Evolutionary conservation across 2,888 invertebrate genomes (phyloP).

Genomic region (Nephrotoma guestfalica): DNA sequence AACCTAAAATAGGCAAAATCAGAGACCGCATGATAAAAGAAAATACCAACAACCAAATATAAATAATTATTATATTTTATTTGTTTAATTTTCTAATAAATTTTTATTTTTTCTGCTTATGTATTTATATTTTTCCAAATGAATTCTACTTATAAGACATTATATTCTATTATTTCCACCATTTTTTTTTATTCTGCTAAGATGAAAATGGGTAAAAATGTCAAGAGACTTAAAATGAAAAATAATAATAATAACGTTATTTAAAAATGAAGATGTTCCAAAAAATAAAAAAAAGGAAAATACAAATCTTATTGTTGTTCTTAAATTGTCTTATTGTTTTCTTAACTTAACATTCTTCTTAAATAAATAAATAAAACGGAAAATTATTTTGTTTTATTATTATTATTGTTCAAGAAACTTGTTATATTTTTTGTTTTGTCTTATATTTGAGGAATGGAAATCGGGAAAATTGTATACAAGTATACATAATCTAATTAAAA

Average conservation of each 20-base stretch:
- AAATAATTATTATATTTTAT: not conserved
- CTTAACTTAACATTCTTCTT: not conserved
- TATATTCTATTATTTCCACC: not conserved
- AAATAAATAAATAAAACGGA: not conserved
- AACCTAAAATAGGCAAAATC: not conserved
- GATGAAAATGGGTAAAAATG: not conserved
- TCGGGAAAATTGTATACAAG: not conserved
- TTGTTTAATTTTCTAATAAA: not conserved
- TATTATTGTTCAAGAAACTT: not conserved
- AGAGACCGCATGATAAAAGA: not conserved
- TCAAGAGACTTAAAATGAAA: not conserved
- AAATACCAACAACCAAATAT: not conserved
- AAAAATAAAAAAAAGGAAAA: not conserved
- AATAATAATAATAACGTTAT: not conserved
- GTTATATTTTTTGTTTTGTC: not conserved
- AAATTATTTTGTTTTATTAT: not conserved
- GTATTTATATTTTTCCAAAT: not conserved
- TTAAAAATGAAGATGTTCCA: not conserved
- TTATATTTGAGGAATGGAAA: not conserved
- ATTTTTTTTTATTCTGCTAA: not conserved
- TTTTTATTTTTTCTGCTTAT: not conserved
- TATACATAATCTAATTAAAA: not conserved
- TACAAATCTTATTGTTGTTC: not conserved
- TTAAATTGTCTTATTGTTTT: not conserved
- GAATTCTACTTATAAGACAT: not conserved